Base-by-base conservation (phyloP, 2,888 invertebrate genomes). In the Ischnura elegans region DNA sequence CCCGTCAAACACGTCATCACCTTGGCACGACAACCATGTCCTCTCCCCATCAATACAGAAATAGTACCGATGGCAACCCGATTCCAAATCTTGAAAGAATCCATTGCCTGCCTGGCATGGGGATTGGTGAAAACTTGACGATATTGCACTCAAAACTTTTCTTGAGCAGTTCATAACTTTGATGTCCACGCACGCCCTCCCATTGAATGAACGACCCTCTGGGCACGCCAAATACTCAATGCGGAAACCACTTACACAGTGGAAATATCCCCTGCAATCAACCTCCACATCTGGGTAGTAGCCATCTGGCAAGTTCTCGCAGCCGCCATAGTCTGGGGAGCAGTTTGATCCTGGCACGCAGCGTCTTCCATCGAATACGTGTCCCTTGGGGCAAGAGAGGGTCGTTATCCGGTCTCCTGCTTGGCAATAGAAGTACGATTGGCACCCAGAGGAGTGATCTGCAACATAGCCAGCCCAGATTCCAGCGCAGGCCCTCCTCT, bases 381-480 rank as follows among this genome's bases (percentile, higher is more conserved):
- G 94, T 36, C 95, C 95, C 0, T 94, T 94, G 3, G 95, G 95
- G 94, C 96, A 96, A 36, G 94, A 94, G 86, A 95, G 94, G n/a
- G 95, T 95, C 90, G 95, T 95, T n/a, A 95, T 93, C 10, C 95
- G 95, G 87, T 95, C 95, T 36, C 95, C 95, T 87, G 94, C 94
- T 61, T 94, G 94, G 94, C 96, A 96, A 16, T 95, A 94, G 95
- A 96, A 97, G 95, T 97, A 97, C 95, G 97, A 97, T 94, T 96
- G 96, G 94, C 97, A 97, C 94, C 96, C 96, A 0, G 97, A 96
- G 93, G 96, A 96, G 19, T 96, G 95, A 95, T 97, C 97, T 0
- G 96, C 96, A 94, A 97, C 97, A 95, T 97, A 97, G 0, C 97
- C 97, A 94, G 97, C 96, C 2, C 96, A 94, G 93, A 96, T 96